Evolutionary conservation across 2,888 invertebrate genomes (phyloP).

Genomic region (Pyrrhia umbra): DNA sequence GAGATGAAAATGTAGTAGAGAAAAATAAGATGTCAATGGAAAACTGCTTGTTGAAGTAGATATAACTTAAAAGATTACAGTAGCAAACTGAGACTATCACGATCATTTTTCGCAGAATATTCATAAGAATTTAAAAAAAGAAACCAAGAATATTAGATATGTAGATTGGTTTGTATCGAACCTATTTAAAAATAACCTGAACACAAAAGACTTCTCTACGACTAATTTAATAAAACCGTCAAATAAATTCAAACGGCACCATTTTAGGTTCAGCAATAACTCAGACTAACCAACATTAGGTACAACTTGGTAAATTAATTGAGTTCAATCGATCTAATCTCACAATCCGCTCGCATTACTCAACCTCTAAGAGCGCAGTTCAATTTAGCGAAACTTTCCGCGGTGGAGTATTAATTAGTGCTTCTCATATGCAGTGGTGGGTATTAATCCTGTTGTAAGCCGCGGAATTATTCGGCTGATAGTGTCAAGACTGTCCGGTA

Average conservation of each 20-base stretch:
- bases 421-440: constrained; percentile 73
- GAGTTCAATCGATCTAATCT: constrained; percentile 64
- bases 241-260: constrained; percentile 19
- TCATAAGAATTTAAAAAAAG: too few species aligned
- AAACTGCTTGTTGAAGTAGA: neutral
- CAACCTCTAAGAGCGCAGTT: constrained; percentile 62
- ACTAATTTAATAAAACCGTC: constrained; percentile 34
- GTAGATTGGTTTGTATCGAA: too few species aligned
- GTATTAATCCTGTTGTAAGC: constrained; percentile 80
- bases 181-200: neutral
- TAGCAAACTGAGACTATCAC: too few species aligned
- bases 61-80: neutral
- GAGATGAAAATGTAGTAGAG: too few species aligned
- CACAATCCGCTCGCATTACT: constrained; percentile 58
- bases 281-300: constrained; percentile 54
- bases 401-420: constrained; percentile 74
- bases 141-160: too few species aligned
- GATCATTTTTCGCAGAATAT: too few species aligned
- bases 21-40: neutral
- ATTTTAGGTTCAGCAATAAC: constrained; percentile 52
- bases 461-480: constrained; percentile 80
- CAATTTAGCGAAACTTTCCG: constrained; percentile 64
- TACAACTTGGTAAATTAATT: constrained; percentile 61
- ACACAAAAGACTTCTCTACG: neutral
- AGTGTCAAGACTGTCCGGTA: constrained; percentile 81